Conservation (phyloP, 2,113 vertebrate genomes). For the Turnix velox region DNA sequence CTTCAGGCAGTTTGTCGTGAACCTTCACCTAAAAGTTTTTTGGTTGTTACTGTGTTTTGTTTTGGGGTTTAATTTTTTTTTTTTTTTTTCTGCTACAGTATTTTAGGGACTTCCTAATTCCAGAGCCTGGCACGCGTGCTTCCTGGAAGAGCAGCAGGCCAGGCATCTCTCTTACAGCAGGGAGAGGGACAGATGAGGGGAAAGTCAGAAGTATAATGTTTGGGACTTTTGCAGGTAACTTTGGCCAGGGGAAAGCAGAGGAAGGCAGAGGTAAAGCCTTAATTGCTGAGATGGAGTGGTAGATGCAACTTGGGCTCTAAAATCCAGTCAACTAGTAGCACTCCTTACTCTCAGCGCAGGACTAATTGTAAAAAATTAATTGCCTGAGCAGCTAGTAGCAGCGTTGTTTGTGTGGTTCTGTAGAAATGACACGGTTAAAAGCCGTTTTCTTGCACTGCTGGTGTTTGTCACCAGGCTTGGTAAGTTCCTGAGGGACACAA, state of each 20-base stretch:
- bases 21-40: slow-evolving; percentile 60
- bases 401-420: not conserved
- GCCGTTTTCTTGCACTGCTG: not conserved
- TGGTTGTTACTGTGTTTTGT: not conserved
- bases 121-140: slow-evolving; percentile 15
- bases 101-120: slow-evolving; percentile 46
- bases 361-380: not conserved
- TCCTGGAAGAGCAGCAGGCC: slow-evolving; percentile 46
- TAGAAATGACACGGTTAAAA: not conserved
- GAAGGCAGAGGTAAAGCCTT: not conserved
- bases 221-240: not conserved
- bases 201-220: not conserved
- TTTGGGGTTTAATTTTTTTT: not conserved
- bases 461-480: not conserved
- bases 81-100: not conserved
- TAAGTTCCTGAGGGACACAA: not conserved
- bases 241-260: not conserved
- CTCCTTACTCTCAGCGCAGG: not conserved
- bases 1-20: slow-evolving; percentile 14
- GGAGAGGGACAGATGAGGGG: not conserved
- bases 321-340: slow-evolving; percentile 27
- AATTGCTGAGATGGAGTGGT: not conserved
- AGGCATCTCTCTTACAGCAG: slow-evolving; percentile 9
- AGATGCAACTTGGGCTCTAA: not conserved
- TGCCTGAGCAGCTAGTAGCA: not conserved